Evolutionary conservation across 1,140 invertebrate species (phyloP).

Genomic region (Cryptotermes secundus): DNA sequence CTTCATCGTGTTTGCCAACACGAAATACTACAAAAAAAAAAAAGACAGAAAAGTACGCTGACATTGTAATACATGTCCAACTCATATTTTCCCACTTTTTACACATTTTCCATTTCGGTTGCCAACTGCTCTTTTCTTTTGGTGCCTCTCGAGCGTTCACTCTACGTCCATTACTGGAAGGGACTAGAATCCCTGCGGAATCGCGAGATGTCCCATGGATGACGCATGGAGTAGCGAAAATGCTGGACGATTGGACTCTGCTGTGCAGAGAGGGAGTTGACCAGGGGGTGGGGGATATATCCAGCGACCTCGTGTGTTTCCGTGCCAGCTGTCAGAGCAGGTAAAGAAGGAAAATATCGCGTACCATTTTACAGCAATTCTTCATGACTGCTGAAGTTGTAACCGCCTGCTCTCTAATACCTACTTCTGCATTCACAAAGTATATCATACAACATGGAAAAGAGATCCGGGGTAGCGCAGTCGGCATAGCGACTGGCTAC

Average conservation of each 20-base stretch:
- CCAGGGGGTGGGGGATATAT: not conserved
- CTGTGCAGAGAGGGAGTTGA: not conserved
- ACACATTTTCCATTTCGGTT: not conserved
- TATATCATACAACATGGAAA: too few species aligned
- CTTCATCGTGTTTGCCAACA: not conserved
- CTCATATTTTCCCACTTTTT: not conserved
- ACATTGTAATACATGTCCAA: not conserved
- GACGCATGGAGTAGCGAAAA: not conserved
- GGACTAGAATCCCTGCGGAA: not conserved
- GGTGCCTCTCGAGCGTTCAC: not conserved
- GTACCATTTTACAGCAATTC: not conserved
- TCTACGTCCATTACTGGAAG: not conserved
- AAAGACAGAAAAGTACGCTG: not conserved
- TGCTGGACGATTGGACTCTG: not conserved
- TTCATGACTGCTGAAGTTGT: not conserved
- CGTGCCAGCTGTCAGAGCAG: not conserved
- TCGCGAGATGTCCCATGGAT: not conserved
- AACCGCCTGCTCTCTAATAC: too few species aligned
- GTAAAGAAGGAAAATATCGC: not conserved
- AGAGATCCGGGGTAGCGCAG: too few species aligned
- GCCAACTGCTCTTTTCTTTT: not conserved
- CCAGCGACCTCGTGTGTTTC: not conserved
- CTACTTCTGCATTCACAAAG: too few species aligned
- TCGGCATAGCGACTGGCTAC: too few species aligned
- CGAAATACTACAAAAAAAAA: not conserved